Evolutionary conservation across 2,113 vertebrate genomes (phyloP).

Genomic region (Pycnonotus jocosus): DNA sequence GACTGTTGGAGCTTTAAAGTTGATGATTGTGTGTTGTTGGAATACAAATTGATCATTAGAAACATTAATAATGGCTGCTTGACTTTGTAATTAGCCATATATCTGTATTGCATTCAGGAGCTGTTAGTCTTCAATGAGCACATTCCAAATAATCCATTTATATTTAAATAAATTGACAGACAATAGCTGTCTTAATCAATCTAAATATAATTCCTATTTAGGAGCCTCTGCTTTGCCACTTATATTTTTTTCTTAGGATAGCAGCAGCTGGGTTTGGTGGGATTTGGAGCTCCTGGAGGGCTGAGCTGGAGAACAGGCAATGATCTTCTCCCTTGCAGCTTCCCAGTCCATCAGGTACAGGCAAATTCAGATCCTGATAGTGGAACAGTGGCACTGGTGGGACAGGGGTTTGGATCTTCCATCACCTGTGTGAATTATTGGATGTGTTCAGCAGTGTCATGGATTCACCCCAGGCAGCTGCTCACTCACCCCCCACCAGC

Average conservation of each 20-base stretch:
- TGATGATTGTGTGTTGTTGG: slow-evolving; percentile 35
- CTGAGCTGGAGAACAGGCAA: not conserved
- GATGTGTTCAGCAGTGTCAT: not conserved
- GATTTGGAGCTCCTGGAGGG: not conserved
- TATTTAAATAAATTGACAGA: slow-evolving; percentile 13
- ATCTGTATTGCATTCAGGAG: slow-evolving; percentile 18
- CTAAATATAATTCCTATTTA: slow-evolving; percentile 11
- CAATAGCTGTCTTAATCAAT: slow-evolving; percentile 26
- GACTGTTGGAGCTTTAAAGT: not conserved
- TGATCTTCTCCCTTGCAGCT: not conserved
- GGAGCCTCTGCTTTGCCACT: not conserved
- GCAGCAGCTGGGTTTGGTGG: not conserved
- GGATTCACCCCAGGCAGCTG: not conserved
- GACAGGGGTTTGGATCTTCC: not conserved
- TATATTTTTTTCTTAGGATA: not conserved
- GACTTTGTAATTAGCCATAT: slow-evolving; percentile 47
- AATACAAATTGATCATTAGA: slow-evolving; percentile 47
- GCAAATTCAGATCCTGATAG: not conserved
- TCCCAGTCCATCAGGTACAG: not conserved
- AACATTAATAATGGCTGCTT: slow-evolving; percentile 41
- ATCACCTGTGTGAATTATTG: not conserved
- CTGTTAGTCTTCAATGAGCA: slow-evolving; percentile 31
- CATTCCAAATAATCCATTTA: slow-evolving; percentile 52
- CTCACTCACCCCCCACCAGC: not conserved
- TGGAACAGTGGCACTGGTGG: not conserved